Percentiles rank a stretch among this genome's conserved stretches.
Conservation (phyloP, 2,113 vertebrate species). For the Phylloscopus trochilus region DNA sequence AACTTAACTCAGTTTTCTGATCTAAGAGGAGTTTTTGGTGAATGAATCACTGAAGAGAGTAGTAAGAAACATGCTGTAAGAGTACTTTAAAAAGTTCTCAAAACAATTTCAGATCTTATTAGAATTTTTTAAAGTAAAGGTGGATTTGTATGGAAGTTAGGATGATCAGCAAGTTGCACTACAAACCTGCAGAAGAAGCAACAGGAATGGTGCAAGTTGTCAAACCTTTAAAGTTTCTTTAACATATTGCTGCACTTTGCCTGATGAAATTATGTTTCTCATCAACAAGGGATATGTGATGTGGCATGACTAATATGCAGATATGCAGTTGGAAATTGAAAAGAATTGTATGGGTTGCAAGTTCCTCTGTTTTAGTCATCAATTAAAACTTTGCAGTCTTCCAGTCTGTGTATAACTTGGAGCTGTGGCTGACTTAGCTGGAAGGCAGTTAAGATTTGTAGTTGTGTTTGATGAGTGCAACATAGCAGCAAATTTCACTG, state of each 20-base stretch:
- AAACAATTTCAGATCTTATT: neutral
- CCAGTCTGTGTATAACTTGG: neutral
- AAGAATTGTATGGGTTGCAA: neutral
- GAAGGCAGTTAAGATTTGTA: neutral
- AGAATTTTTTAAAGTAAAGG: neutral
- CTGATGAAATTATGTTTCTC: neutral
- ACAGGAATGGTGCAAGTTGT: neutral
- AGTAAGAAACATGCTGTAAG: neutral
- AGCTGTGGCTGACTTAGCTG: neutral
- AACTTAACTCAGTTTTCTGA: neutral
- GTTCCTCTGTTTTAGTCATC: neutral
- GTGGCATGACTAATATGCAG: neutral
- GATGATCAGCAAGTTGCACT: neutral
- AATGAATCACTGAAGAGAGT: neutral
- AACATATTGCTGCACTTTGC: neutral
- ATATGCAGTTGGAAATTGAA: neutral
- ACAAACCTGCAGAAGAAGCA: neutral
- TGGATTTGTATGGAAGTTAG: neutral
- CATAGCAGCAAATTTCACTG: neutral
- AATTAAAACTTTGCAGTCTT: neutral
- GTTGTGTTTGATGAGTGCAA: neutral
- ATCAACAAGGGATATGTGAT: neutral
- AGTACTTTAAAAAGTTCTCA: neutral
- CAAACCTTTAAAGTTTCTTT: neutral
- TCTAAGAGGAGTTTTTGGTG: neutral